Evolutionary conservation across 2,888 invertebrate species (phyloP).

Genomic region (Azorinus chamasolen): DNA sequence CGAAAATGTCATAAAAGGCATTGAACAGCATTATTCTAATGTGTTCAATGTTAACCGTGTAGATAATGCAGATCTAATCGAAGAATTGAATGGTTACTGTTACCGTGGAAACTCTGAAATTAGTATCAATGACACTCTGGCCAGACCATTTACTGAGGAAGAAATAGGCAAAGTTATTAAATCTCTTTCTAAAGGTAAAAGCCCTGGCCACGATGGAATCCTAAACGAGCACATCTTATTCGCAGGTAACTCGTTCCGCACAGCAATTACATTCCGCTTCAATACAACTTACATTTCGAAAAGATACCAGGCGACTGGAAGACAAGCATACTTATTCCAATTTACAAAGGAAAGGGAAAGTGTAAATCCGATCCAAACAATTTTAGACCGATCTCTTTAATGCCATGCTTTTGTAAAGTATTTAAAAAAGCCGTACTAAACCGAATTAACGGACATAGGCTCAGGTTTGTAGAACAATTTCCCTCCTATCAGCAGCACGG

Average conservation of each 20-base stretch:
- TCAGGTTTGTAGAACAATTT: not conserved
- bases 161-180: not conserved
- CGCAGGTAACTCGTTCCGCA: not conserved
- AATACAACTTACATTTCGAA: not conserved
- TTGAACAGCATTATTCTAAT: slow-evolving; percentile 5
- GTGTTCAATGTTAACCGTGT: slow-evolving; percentile 5
- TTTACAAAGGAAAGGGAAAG: slow-evolving; percentile 15
- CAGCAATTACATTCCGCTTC: not conserved
- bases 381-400: slow-evolving; percentile 1
- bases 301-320: slow-evolving; percentile 2
- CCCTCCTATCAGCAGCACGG: slow-evolving; percentile 8
- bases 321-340: too few relatives aligned
- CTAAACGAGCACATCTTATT: slow-evolving; percentile 4
- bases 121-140: too few relatives aligned
- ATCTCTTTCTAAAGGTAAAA: not conserved
- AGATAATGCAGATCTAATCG: not conserved
- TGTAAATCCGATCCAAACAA: not conserved
- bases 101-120: not conserved
- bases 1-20: slow-evolving; percentile 3
- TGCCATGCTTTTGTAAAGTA: slow-evolving; percentile 5
- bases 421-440: slow-evolving; percentile 5
- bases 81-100: not conserved
- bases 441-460: not conserved
- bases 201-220: not conserved
- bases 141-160: too few relatives aligned